Evolutionary conservation across 2,888 invertebrate species (phyloP).

Genomic region (Colostygia pectinataria): DNA sequence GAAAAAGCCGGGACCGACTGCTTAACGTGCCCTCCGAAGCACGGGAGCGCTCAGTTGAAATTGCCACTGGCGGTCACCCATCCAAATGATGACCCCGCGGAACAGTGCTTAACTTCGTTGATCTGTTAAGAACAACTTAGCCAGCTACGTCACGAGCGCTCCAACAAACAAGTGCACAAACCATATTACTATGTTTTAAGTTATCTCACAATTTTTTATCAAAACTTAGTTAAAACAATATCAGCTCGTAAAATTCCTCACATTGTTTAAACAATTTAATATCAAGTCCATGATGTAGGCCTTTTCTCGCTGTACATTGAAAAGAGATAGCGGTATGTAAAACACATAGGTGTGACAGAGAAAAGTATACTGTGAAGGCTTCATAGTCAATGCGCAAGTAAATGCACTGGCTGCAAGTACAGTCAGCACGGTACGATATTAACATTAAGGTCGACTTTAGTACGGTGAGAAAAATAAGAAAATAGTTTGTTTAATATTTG

Average conservation of each 20-base stretch:
- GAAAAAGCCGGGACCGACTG: no score
- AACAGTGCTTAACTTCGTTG: no score
- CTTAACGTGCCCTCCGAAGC: no score
- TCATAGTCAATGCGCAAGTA: slow-evolving; percentile 62
- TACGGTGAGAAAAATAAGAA: slow-evolving; percentile 36
- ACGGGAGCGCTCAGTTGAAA: no score
- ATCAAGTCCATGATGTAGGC: slow-evolving; percentile 35
- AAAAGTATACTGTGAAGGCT: slow-evolving; percentile 44
- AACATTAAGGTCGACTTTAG: slow-evolving; percentile 32
- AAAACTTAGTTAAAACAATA: slow-evolving; percentile 5
- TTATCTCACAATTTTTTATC: slow-evolving; percentile 1
- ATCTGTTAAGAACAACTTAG: no score
- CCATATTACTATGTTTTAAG: no score
- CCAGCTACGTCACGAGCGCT: no score
- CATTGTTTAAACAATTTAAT: slow-evolving; percentile 33
- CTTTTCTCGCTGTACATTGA: slow-evolving; percentile 29
- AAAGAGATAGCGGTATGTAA: slow-evolving; percentile 42
- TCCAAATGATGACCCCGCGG: no score
- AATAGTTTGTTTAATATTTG: no score
- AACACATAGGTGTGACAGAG: slow-evolving; percentile 42
- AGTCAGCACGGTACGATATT: slow-evolving; percentile 44
- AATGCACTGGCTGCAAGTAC: slow-evolving; percentile 63
- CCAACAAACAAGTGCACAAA: no score
- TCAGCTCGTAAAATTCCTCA: slow-evolving; percentile 10
- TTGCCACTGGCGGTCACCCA: no score